These are phyloP conservation scores for Tokudaia muenninki DNA, from an alignment of 2,797 vertebrate species.

Conservation along the genomic window DNA sequence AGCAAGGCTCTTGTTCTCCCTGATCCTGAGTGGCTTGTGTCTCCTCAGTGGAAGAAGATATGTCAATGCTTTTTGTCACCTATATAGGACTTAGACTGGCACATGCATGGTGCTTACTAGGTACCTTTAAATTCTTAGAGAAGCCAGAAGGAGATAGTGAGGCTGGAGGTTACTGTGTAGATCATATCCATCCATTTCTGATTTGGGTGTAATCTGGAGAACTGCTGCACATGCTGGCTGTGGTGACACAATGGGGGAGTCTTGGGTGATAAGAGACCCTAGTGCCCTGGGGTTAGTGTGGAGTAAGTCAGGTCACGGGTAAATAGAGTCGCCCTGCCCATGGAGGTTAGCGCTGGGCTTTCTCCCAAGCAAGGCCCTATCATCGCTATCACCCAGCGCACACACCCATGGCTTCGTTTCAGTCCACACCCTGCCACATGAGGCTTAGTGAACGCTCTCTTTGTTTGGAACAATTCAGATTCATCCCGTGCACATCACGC, in stretches of 20 bases:
- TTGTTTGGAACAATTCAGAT: background rate
- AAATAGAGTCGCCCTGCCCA: background rate
- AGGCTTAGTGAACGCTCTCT: constrained; percentile 9
- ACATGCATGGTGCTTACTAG: background rate
- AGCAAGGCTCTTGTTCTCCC: background rate
- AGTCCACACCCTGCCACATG: background rate
- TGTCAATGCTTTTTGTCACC: background rate
- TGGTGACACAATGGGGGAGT: background rate
- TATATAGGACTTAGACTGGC: background rate
- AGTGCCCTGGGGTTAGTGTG: background rate
- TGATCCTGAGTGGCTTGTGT: background rate
- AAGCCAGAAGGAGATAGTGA: background rate
- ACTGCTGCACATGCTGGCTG: background rate
- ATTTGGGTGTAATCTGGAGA: background rate
- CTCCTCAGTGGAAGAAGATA: background rate
- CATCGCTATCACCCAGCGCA: constrained; percentile 20
- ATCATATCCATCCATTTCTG: background rate
- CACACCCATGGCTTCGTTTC: constrained; percentile 25
- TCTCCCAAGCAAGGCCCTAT: background rate
- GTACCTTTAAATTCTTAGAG: background rate
- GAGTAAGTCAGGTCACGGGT: background rate
- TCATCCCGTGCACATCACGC: background rate
- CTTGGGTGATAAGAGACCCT: background rate
- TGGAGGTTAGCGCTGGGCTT: background rate
- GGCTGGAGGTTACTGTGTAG: background rate